Evolutionary conservation across 2,888 invertebrate genomes (phyloP).

Genomic region (Spilarctia lutea): DNA sequence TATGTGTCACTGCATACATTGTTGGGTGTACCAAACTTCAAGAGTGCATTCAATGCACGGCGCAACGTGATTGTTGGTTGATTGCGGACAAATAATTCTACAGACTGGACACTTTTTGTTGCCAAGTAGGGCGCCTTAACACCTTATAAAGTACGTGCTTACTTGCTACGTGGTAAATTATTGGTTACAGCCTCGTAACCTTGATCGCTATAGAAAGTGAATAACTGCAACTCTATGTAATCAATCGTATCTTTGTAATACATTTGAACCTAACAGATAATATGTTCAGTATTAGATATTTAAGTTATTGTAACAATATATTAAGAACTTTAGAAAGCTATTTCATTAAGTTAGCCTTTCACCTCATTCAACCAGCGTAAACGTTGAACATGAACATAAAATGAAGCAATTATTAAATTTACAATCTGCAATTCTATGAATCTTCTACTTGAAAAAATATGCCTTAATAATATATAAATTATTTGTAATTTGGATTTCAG

Average conservation of each 20-base stretch:
- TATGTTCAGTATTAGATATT: background rate
- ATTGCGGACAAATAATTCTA: constrained; percentile 33
- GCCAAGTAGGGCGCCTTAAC: constrained; percentile 11
- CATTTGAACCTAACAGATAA: background rate
- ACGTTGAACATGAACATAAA: too few relatives aligned
- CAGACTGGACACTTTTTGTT: constrained; percentile 17
- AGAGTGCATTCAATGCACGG: constrained; percentile 53
- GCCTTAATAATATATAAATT: background rate
- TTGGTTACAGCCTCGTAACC: background rate
- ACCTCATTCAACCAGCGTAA: background rate
- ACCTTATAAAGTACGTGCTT: background rate
- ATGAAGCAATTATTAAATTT: too few relatives aligned
- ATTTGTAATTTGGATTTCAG: background rate
- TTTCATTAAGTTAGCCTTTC: too few relatives aligned
- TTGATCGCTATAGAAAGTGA: background rate
- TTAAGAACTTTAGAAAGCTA: background rate
- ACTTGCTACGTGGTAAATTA: background rate
- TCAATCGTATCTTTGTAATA: background rate
- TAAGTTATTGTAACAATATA: background rate
- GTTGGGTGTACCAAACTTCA: constrained; percentile 27
- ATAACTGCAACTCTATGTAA: background rate
- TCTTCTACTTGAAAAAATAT: background rate
- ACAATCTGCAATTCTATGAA: background rate
- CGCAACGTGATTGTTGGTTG: constrained; percentile 29
- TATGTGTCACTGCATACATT: constrained; percentile 26